Base-by-base conservation (phyloP, 2,888 invertebrate species). In the Fragum fragum region DNA sequence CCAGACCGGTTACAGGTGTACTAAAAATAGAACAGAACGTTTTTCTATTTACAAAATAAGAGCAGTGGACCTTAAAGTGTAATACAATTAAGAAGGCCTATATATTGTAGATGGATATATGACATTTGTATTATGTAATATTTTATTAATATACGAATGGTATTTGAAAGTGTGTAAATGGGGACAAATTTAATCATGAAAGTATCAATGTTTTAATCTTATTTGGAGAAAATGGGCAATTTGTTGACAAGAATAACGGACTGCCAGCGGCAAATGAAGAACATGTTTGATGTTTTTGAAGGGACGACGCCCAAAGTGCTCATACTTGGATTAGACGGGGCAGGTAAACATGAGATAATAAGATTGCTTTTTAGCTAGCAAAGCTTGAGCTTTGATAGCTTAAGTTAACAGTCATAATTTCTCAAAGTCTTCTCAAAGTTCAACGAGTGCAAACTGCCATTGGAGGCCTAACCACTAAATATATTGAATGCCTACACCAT, bases 271-370 rank as follows among this genome's bases (percentile, higher is more conserved):
- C 76, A 72, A 36, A 76, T 82, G 72, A 85, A 85, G 70, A 68
- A 72, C n/a, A 70, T 85, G 26, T 69, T 71, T 32, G 71, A 79
- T 32, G 78, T 76, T 28, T 85, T 85, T 66, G 85, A 76, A 36
- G 81, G 76, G 16, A 47, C 32, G 0, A 29, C 47, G 7, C 85
- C 85, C 9, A 42, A 77, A 42, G 82, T 82, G 0, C 42, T 85
- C 0, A 55, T 85, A 1, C 70, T 85, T 2, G 85, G 85, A 2
- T 69, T 85, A 16, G 85, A 85, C 55, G 80, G 82, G n/a, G 85
- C 85, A 73, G 85, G 85, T 85, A 75, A n/a, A 42, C n/a, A n/a
- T n/a, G n/a, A n/a, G n/a, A n/a, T n/a, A n/a, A n/a, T n/a, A n/a
- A n/a, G n/a, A n/a, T n/a, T n/a, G n/a, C n/a, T n/a, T n/a, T n/a